phyloP scores from a whole-genome alignment of 2,888 invertebrate genomes.

The Slavum lentiscoides region DNA sequence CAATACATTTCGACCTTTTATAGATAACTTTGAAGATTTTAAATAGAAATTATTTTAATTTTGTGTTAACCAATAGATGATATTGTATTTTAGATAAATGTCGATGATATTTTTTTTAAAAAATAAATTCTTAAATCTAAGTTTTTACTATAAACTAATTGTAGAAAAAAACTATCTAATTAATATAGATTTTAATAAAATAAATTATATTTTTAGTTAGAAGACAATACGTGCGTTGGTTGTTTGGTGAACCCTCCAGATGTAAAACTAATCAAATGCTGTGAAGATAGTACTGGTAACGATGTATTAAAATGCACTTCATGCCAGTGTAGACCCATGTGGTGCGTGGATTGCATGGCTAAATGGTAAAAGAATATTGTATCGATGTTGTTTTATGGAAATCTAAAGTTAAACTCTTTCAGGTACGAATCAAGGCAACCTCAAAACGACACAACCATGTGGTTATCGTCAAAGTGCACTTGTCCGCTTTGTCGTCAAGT shows the following conservation, averaged over 20 bases:
- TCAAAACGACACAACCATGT: slow-evolving; percentile 70
- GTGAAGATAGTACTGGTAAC: slow-evolving; percentile 61
- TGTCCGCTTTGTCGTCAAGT: slow-evolving; percentile 85
- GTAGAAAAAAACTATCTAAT: too few species aligned
- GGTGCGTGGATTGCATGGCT: slow-evolving; percentile 84
- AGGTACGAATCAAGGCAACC: slow-evolving; percentile 82
- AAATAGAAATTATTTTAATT: too few species aligned
- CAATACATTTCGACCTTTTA: too few species aligned
- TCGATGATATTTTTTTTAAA: too few species aligned
- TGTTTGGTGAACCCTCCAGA: slow-evolving; percentile 81
- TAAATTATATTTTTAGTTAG: slow-evolving; percentile 18
- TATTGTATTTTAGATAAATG: too few species aligned
- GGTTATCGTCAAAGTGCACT: slow-evolving; percentile 81
- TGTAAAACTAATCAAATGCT: slow-evolving; percentile 76
- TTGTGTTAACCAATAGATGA: too few species aligned
- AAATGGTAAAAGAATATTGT: slow-evolving; percentile 66
- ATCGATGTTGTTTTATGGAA: neutral
- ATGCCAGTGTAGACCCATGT: slow-evolving; percentile 83
- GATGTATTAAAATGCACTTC: slow-evolving; percentile 56
- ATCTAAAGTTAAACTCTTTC: slow-evolving; percentile 55
- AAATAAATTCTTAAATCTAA: too few species aligned
- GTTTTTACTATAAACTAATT: too few species aligned
- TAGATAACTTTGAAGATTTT: too few species aligned
- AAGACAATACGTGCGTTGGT: slow-evolving; percentile 80
- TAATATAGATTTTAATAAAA: neutral